Evolutionary conservation across 2,888 invertebrate genomes (phyloP).

Genomic region (Quadriops clusia): DNA sequence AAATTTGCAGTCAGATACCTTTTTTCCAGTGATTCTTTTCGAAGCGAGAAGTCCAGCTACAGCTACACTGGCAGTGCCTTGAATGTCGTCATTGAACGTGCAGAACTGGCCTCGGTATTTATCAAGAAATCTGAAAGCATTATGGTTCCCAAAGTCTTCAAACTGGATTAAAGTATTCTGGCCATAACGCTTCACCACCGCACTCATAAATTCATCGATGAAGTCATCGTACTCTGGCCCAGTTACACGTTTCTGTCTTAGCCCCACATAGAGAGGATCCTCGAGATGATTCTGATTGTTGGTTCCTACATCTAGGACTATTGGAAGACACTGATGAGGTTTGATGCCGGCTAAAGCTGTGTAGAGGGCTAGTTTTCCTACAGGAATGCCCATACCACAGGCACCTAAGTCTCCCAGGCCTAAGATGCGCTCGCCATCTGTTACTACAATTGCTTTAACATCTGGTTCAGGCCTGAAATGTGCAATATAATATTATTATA

Average conservation of each 20-base stretch:
- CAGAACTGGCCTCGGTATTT: conserved; percentile 87
- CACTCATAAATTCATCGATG: conserved; percentile 95
- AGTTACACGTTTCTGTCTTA: conserved; percentile 71
- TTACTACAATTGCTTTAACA: conserved; percentile 81
- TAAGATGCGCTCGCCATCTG: conserved; percentile 94
- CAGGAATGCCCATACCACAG: conserved; percentile 96
- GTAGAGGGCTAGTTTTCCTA: conserved; percentile 91
- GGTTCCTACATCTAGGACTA: conserved; percentile 89
- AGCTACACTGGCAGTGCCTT: conserved; percentile 74
- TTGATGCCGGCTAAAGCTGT: conserved; percentile 95
- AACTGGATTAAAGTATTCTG: conserved; percentile 70
- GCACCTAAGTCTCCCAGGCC: conserved; percentile 95
- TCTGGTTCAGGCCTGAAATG: conserved; percentile 66
- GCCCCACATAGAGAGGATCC: conserved; percentile 91
- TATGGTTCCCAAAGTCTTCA: conserved; percentile 95
- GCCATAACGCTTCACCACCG: conserved; percentile 75
- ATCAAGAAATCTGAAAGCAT: conserved; percentile 89
- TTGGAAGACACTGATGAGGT: conserved; percentile 88
- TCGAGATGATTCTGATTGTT: conserved; percentile 81
- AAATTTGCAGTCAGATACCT: conserved; percentile 76
- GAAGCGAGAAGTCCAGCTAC: conserved; percentile 86
- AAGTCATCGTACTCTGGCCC: conserved; percentile 86
- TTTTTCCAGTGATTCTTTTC: conserved; percentile 56
- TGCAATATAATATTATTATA: conserved; percentile 11
- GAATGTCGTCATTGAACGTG: conserved; percentile 98